Conservation (phyloP, 2,113 vertebrate species). For the Synchiropus splendidus region DNA sequence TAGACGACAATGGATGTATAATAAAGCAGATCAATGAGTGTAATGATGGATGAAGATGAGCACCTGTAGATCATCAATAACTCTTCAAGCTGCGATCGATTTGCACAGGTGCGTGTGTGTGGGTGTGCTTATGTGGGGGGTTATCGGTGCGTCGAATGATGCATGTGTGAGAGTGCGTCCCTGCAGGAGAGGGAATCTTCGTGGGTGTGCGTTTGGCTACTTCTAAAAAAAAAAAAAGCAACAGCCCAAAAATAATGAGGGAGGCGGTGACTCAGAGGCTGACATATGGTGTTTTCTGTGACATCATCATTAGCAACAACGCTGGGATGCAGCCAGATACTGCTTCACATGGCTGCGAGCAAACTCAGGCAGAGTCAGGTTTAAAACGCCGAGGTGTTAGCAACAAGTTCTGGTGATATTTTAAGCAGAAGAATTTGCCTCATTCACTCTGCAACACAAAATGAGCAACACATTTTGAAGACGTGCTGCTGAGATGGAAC, state of each 20-base stretch:
- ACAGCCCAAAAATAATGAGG: slow-evolving; percentile 47
- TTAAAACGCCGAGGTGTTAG: too few relatives aligned
- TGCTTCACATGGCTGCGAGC: slow-evolving; percentile 23
- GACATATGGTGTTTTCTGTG: slow-evolving; percentile 62
- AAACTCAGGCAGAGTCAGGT: too few relatives aligned
- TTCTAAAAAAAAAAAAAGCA: slow-evolving; percentile 52
- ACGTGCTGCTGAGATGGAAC: too few relatives aligned
- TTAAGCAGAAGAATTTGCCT: too few relatives aligned
- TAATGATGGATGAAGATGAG: slow-evolving; percentile 21
- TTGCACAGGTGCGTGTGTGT: slow-evolving; percentile 22
- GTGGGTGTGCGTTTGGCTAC: slow-evolving; percentile 21
- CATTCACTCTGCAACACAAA: too few relatives aligned
- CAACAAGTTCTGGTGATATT: too few relatives aligned
- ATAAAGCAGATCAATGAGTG: slow-evolving; percentile 26
- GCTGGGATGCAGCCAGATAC: slow-evolving; percentile 42
- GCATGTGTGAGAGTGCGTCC: slow-evolving; percentile 49
- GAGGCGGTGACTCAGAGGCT: slow-evolving; percentile 50
- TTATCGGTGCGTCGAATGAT: slow-evolving; percentile 44
- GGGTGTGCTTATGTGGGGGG: slow-evolving; percentile 34
- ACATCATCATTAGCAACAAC: slow-evolving; percentile 46
- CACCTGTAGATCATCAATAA: too few relatives aligned
- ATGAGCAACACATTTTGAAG: too few relatives aligned
- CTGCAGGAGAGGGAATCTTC: slow-evolving; percentile 42
- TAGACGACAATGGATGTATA: slow-evolving; percentile 10
- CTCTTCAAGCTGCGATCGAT: too few relatives aligned